Evolutionary conservation across 2,888 invertebrate genomes (phyloP).

Genomic region (Creontiades dilutus): DNA sequence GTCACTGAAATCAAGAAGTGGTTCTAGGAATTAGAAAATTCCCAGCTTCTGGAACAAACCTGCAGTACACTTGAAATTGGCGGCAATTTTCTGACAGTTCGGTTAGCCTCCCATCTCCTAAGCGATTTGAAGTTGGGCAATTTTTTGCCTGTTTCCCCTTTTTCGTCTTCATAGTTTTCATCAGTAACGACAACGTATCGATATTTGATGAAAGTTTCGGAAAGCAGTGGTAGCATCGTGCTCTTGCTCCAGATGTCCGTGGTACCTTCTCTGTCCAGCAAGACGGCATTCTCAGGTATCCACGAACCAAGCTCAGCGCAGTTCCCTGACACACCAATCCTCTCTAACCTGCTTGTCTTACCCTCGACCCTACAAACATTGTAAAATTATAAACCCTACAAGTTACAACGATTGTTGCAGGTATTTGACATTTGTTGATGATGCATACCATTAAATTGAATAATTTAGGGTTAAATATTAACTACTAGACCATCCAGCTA

Average conservation of each 20-base stretch:
- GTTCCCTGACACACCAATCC: slow-evolving; percentile 53
- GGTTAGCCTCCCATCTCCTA: slow-evolving; percentile 57
- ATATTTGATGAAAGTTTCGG: background rate
- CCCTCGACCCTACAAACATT: slow-evolving; percentile 46
- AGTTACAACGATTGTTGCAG: background rate
- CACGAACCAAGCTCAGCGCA: slow-evolving; percentile 52
- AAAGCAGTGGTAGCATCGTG: background rate
- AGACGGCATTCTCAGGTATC: slow-evolving; percentile 10
- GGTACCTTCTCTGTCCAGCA: slow-evolving; percentile 36
- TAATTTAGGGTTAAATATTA: too few relatives aligned
- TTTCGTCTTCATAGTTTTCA: slow-evolving; percentile 1
- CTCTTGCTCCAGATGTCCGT: slow-evolving; percentile 42
- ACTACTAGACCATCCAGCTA: too few relatives aligned
- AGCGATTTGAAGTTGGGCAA: background rate
- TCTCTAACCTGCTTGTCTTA: slow-evolving; percentile 21
- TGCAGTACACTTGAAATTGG: slow-evolving; percentile 15
- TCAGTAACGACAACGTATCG: slow-evolving; percentile 58
- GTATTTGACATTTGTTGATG: background rate
- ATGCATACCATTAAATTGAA: too few relatives aligned
- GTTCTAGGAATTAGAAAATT: too few relatives aligned
- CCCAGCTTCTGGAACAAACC: background rate
- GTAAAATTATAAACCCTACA: background rate
- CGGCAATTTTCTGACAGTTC: background rate
- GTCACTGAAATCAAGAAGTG: too few relatives aligned
- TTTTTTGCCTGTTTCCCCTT: background rate